Conservation (phyloP, 1,140 invertebrate species). For the Formica exsecta region DNA sequence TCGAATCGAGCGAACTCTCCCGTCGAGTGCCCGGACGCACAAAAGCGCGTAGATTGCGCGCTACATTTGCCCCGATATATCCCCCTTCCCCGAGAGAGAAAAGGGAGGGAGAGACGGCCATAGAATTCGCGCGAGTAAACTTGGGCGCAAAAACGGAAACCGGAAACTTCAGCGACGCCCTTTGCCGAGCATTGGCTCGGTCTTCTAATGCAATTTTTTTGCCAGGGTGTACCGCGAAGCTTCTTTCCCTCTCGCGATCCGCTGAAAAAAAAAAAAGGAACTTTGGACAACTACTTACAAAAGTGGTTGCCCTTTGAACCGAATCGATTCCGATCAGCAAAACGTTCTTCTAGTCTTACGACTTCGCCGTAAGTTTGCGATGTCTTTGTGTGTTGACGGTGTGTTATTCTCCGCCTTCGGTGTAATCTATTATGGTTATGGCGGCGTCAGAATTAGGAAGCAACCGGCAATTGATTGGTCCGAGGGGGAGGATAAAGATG, state of each 20-base stretch:
- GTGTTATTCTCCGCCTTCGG: slow-evolving; percentile 21
- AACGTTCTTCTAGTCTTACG: slow-evolving; percentile 51
- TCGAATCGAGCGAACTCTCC: background rate
- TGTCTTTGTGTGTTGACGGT: slow-evolving; percentile 42
- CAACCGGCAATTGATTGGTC: slow-evolving; percentile 20
- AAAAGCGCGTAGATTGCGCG: slow-evolving; percentile 58
- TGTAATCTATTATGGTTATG: slow-evolving; percentile 36
- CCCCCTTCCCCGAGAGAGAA: too few species aligned
- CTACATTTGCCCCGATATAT: slow-evolving; percentile 36
- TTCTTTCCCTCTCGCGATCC: background rate
- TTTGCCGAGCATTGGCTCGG: background rate
- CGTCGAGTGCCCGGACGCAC: slow-evolving; percentile 7
- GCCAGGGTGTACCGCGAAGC: background rate
- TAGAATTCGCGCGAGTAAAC: slow-evolving; percentile 41
- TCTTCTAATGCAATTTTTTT: slow-evolving; percentile 52
- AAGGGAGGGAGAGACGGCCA: background rate
- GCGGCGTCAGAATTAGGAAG: slow-evolving; percentile 10
- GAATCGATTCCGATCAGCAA: slow-evolving; percentile 42
- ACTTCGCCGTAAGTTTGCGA: slow-evolving; percentile 42
- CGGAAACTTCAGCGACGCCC: slow-evolving; percentile 12
- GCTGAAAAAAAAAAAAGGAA: background rate
- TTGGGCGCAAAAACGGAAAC: slow-evolving; percentile 42
- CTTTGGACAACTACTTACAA: slow-evolving; percentile 13
- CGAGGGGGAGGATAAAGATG: background rate
- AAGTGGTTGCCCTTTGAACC: slow-evolving; percentile 44